A percentile compares a stretch with the other conserved stretches of the same genome.
Evolutionary conservation across 2,113 vertebrate species (phyloP).

Genomic region (Centropristis striata): DNA sequence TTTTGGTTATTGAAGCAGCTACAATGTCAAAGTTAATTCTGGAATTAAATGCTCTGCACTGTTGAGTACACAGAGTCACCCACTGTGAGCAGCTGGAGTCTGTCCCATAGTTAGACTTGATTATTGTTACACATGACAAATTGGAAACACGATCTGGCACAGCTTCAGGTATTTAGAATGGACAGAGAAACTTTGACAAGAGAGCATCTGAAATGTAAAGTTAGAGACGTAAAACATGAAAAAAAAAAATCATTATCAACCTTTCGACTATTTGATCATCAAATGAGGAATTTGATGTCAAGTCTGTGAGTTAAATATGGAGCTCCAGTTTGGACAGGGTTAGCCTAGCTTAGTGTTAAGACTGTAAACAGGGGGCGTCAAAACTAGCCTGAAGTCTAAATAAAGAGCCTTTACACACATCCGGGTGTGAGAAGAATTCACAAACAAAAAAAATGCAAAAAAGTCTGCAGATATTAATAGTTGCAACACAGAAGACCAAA

Average conservation of each 20-base stretch:
- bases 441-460: no score
- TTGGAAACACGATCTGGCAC: conserved; percentile 1
- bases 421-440: no score
- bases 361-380: background rate
- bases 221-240: background rate
- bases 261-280: background rate
- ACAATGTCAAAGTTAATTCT: conserved; percentile 12
- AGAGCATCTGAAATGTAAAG: background rate
- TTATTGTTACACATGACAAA: conserved; percentile 1
- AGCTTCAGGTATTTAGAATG: background rate
- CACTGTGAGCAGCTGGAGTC: background rate
- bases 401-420: no score
- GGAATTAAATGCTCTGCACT: background rate
- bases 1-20: background rate
- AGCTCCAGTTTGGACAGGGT: background rate
- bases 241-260: background rate
- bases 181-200: background rate
- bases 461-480: no score
- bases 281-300: background rate
- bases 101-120: background rate
- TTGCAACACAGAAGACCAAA: no score
- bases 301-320: background rate
- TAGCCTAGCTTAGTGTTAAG: background rate
- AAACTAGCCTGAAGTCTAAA: no score
- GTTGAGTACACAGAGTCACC: background rate